Conservation (phyloP, 2,113 vertebrate species). For the Pipra filicauda region DNA sequence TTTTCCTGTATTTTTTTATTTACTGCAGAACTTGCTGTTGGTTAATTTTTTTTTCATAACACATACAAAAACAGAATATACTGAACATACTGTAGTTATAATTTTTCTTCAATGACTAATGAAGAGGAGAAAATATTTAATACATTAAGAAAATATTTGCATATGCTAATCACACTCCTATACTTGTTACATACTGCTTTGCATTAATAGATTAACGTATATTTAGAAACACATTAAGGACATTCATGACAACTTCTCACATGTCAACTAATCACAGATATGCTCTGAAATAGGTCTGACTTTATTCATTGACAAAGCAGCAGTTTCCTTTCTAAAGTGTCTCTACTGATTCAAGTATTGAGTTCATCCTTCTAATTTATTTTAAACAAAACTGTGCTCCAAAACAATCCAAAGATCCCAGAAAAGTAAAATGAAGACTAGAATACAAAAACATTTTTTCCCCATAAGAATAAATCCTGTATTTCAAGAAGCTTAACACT, state of each 20-base stretch:
- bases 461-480: background rate
- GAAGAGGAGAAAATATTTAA: background rate
- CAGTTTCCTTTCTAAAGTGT: background rate
- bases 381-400: background rate
- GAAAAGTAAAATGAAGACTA: background rate
- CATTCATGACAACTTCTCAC: background rate
- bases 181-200: background rate
- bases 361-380: background rate
- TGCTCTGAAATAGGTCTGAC: background rate
- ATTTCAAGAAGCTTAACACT: background rate
- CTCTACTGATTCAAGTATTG: background rate
- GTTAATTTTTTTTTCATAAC: background rate
- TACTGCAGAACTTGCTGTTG: background rate
- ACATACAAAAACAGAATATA: background rate
- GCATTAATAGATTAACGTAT: background rate
- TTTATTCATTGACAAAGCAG: background rate
- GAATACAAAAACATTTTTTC: background rate
- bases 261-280: background rate
- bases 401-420: background rate
- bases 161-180: slow-evolving; percentile 1
- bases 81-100: background rate
- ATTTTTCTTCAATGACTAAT: background rate
- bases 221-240: background rate
- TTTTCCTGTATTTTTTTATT: background rate
- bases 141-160: background rate